phyloP scores from a whole-genome alignment of 23 tunicate genomes.

The Halocynthia aurantium region DNA sequence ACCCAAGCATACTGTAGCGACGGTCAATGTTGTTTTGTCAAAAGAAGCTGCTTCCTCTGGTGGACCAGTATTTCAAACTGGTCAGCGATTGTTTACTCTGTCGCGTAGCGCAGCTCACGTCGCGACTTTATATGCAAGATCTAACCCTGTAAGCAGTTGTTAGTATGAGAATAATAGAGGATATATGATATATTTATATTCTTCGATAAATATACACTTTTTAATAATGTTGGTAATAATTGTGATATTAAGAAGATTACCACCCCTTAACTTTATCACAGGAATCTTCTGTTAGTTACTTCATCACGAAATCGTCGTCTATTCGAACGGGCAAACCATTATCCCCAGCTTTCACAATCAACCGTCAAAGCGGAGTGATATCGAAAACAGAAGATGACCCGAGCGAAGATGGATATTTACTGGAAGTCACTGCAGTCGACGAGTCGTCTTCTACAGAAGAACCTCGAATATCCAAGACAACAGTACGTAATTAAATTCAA shows the following conservation, averaged over 20 bases:
- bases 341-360: neutral
- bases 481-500: neutral
- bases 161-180: too few relatives aligned
- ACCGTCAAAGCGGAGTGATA: neutral
- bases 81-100: neutral
- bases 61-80: neutral
- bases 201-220: too few relatives aligned
- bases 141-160: too few relatives aligned
- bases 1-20: constrained; percentile 4
- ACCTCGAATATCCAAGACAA: neutral
- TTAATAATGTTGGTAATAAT: too few relatives aligned
- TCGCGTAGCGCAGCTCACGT: neutral
- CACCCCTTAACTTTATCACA: too few relatives aligned
- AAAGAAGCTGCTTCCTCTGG: neutral
- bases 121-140: too few relatives aligned
- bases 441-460: neutral
- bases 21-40: constrained; percentile 4
- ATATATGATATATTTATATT: too few relatives aligned
- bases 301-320: too few relatives aligned
- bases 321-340: too few relatives aligned
- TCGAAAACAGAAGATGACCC: neutral
- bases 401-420: neutral
- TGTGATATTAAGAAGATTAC: too few relatives aligned
- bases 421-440: neutral
- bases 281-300: too few relatives aligned